Evolutionary conservation across 2,797 vertebrate species (phyloP).

Genomic region (Eutrigla gurnardus): DNA sequence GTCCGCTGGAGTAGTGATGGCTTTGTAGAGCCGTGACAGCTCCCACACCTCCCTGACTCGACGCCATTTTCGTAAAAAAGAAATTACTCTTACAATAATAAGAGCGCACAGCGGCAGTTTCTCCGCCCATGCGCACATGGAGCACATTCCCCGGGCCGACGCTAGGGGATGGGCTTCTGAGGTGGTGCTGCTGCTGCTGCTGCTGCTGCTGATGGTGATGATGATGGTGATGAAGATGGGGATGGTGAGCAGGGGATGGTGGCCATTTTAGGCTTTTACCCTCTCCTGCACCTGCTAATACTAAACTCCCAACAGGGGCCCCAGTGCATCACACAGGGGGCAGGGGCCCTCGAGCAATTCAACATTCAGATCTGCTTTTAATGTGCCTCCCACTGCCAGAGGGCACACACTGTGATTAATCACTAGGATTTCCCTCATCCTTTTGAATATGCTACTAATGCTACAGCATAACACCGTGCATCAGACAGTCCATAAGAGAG

Average conservation of each 20-base stretch:
- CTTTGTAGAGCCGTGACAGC: constrained; percentile 81
- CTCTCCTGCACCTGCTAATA: constrained; percentile 49
- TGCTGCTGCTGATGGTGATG: constrained; percentile 17
- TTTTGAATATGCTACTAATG: background rate
- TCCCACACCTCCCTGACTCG: constrained; percentile 91
- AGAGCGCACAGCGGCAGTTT: constrained; percentile 83
- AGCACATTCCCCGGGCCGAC: constrained; percentile 56
- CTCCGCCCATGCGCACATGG: constrained; percentile 80
- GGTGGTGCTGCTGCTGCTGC: constrained; percentile 42
- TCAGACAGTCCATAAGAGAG: background rate
- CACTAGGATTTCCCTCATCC: background rate
- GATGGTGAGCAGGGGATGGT: constrained; percentile 50
- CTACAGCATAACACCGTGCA: constrained; percentile 5
- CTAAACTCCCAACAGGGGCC: constrained; percentile 27
- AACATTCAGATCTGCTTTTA: background rate
- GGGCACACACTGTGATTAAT: constrained; percentile 1
- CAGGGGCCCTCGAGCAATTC: constrained; percentile 4
- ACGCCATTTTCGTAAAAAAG: constrained; percentile 92
- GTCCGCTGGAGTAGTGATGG: constrained; percentile 86
- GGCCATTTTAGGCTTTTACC: constrained; percentile 79
- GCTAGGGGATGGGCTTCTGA: constrained; percentile 75
- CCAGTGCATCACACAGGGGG: constrained; percentile 7
- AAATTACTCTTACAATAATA: constrained; percentile 84
- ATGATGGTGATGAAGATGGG: constrained; percentile 37
- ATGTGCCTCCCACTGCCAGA: background rate